phyloP scores from a whole-genome alignment of 2,113 vertebrate genomes.

The Vulpes vulpes region DNA sequence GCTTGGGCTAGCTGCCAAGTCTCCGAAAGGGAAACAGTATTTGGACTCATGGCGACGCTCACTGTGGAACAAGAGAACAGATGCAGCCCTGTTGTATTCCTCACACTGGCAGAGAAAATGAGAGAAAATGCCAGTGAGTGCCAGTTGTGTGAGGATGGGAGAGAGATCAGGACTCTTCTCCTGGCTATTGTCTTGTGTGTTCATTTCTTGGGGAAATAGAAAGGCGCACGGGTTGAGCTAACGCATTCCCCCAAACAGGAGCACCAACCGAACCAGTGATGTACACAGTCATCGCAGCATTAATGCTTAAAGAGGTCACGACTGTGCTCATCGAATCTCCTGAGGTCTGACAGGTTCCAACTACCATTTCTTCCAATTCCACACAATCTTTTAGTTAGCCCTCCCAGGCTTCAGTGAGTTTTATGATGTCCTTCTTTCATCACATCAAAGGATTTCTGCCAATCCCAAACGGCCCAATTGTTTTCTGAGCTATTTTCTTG shows the following conservation, averaged over 20 bases:
- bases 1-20: conserved; percentile 17
- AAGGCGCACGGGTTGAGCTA: background rate
- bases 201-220: background rate
- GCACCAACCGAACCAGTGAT: background rate
- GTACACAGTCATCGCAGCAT: accelerated
- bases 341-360: background rate
- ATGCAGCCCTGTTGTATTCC: background rate
- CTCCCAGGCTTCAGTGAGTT: background rate
- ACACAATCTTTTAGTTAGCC: too few relatives aligned
- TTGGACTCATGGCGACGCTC: background rate
- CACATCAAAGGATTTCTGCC: background rate
- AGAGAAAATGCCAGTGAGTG: background rate
- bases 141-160: background rate
- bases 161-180: background rate
- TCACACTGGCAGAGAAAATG: background rate
- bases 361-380: background rate
- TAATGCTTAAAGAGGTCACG: background rate
- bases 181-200: conserved; percentile 11
- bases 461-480: background rate
- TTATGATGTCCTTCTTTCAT: background rate
- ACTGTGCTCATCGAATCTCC: background rate
- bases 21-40: background rate
- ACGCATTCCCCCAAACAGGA: background rate
- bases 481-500: conserved; percentile 34
- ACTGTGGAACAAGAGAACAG: background rate